Evolutionary conservation across 2,888 invertebrate species (phyloP), one percentile per base, ranked within the genome.

Genomic region (Drosophila limbata): DNA sequence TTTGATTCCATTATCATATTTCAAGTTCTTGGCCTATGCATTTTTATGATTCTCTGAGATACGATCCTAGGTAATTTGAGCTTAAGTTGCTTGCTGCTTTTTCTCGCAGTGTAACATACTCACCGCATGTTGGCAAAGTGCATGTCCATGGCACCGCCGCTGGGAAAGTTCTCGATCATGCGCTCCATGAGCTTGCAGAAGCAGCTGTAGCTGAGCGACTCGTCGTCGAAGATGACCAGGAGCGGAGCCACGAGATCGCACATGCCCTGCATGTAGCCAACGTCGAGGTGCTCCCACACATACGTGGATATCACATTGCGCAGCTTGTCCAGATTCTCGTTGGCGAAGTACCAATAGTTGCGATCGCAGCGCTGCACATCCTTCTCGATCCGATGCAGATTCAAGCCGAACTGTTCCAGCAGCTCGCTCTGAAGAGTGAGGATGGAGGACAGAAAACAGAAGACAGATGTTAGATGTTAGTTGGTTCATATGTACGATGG

Each of bases 251-350:
- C 97, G 68, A 99, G 94, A 93, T 98, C 98, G 92, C 98, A 98
- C 98, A 98, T 99, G 84, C 98, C 98, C 92, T 98, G 98, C 94
- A 98, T 97, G 93, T 99, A 99, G 11, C 98, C 98, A 39, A 96
- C 95, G 52, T 98, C 98, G 79, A 99, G 93, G 91, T 98, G 97
- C 91, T 98, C 97, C 97, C 98, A 98, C 3, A 99, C 98, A 92
- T 98, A 98, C 53, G 88, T 89, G 59, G 98, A 98, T 96, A 99
- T 98, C 61, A 99, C 96, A 93, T 98, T 98, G 62, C 98, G 94
- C 31, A 98, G 93, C 92, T 98, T 98, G 87, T 98, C 98, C 79
- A 98, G 93, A 93, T 98, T 98, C 72, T 96, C 96, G 47, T 95
- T 95, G 0, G 96, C 96, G 92, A 98, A 99, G 93, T 98, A 99